Conservation (phyloP, 2,113 vertebrate genomes). For the Eubucco bourcierii region DNA sequence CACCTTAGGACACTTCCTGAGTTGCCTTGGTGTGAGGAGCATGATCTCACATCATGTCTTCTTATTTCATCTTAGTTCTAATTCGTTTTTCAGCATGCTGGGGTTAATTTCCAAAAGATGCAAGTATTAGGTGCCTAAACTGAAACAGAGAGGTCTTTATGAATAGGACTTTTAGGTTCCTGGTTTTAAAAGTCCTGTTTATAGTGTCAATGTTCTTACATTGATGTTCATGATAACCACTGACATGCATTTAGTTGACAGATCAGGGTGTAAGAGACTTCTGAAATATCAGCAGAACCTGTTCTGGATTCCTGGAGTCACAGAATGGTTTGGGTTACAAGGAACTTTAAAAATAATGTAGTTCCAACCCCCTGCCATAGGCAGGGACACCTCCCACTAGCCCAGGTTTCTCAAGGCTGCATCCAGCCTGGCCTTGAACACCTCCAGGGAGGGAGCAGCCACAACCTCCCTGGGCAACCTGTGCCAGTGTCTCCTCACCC, state of each 20-base stretch:
- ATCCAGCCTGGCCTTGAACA: no score
- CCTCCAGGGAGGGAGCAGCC: no score
- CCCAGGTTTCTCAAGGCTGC: no score
- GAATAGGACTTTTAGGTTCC: not conserved
- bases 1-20: not conserved
- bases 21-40: not conserved
- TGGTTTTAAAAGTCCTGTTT: not conserved
- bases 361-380: no score
- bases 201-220: not conserved
- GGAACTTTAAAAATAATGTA: no score
- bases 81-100: not conserved
- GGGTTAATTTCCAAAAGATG: not conserved
- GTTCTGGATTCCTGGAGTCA: not conserved
- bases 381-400: no score
- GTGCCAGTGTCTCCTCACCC: no score
- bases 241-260: slow-evolving; percentile 8
- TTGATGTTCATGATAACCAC: not conserved
- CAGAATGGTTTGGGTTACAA: no score
- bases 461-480: no score
- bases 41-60: not conserved
- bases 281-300: not conserved
- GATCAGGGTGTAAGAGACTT: slow-evolving; percentile 1
- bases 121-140: not conserved
- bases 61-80: not conserved
- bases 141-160: not conserved